Conservation (phyloP, 2,797 vertebrate species). For the Pithecia hirsuta region DNA sequence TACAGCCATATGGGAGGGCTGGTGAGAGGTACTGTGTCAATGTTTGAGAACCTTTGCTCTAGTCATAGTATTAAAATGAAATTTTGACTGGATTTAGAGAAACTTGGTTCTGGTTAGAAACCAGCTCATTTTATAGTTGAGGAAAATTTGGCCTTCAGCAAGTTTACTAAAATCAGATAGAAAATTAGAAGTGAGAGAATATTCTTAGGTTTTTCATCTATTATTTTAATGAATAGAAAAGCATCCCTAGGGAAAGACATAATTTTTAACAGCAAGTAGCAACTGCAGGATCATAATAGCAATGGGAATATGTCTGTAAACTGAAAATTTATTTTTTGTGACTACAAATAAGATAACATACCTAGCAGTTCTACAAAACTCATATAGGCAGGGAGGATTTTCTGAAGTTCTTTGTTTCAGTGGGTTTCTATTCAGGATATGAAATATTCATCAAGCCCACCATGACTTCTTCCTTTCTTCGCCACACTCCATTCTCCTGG, state of each 20-base stretch:
- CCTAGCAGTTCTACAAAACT: background rate
- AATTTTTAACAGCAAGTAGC: background rate
- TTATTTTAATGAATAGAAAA: slow-evolving; percentile 43
- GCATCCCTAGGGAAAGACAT: background rate
- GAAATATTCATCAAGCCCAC: slow-evolving; percentile 10
- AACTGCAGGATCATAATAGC: background rate
- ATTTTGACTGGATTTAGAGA: background rate
- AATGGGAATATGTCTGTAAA: background rate
- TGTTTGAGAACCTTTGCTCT: background rate
- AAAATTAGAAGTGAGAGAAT: slow-evolving; percentile 12
- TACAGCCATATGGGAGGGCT: background rate
- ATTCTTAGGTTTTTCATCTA: background rate
- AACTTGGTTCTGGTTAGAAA: background rate
- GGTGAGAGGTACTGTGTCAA: background rate
- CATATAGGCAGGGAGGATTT: background rate
- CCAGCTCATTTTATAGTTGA: background rate
- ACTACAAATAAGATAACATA: background rate
- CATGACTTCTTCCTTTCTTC: slow-evolving; percentile 24
- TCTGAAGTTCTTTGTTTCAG: background rate
- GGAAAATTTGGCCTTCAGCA: background rate
- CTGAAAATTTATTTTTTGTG: background rate
- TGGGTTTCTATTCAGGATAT: slow-evolving; percentile 24
- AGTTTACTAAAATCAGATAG: slow-evolving; percentile 10
- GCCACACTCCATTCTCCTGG: slow-evolving; percentile 31
- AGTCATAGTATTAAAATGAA: background rate